Conservation (phyloP, 2,113 vertebrate genomes). For the Sturnus vulgaris region DNA sequence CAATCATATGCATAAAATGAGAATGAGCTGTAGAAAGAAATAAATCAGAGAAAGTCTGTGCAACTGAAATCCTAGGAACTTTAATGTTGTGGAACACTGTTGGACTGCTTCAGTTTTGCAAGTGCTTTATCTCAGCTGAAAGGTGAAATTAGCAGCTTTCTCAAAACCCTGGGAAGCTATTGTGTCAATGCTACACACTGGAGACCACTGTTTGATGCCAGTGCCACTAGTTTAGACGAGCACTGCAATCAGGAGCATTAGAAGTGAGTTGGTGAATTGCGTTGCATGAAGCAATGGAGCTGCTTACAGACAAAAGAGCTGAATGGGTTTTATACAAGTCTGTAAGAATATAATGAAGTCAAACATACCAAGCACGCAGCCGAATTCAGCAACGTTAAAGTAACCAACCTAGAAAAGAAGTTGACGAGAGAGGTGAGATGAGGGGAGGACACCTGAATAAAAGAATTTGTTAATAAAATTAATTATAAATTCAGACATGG, state of each 20-base stretch:
- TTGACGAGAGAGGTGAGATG: neutral
- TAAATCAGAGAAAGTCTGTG: conserved; percentile 36
- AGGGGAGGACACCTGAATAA: neutral
- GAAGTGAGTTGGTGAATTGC: conserved; percentile 45
- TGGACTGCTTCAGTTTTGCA: conserved; percentile 51
- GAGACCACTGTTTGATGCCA: conserved; percentile 55
- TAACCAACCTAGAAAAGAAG: neutral
- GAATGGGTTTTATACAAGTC: neutral
- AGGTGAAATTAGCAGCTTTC: conserved; percentile 63
- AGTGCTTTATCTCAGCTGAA: conserved; percentile 58
- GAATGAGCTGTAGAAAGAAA: conserved; percentile 39
- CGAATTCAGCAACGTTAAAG: neutral
- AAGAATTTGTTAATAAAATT: neutral
- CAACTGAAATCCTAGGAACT: conserved; percentile 44
- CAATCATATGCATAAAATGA: conserved; percentile 47
- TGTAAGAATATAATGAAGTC: neutral
- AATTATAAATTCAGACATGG: neutral
- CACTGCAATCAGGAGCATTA: conserved; percentile 59
- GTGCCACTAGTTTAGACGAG: conserved; percentile 50
- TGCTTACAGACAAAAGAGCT: conserved; percentile 35
- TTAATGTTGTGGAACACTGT: conserved; percentile 47
- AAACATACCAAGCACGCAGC: neutral
- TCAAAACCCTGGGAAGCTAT: conserved; percentile 51
- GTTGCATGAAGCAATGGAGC: neutral
- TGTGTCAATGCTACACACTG: conserved; percentile 54